phyloP scores from a whole-genome alignment of 2,113 vertebrate genomes.

The Bubalus kerabau region DNA sequence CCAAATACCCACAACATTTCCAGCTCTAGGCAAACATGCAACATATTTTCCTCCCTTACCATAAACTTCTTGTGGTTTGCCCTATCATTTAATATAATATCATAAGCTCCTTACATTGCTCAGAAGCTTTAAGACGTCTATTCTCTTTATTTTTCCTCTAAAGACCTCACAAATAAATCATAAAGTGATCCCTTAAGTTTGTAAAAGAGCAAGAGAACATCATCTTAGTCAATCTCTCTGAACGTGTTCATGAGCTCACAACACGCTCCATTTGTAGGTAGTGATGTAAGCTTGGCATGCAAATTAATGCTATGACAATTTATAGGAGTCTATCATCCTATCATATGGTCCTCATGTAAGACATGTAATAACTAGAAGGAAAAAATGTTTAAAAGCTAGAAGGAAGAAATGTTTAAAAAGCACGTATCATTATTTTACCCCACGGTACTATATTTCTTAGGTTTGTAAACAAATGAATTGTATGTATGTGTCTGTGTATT shows the following conservation, averaged over 20 bases:
- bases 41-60: neutral
- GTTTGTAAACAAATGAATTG: neutral
- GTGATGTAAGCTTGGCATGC: neutral
- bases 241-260: neutral
- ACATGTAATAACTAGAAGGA: neutral
- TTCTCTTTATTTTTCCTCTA: neutral
- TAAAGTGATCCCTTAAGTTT: neutral
- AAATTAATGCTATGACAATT: neutral
- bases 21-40: neutral
- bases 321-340: neutral
- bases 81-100: neutral
- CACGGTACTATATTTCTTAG: neutral
- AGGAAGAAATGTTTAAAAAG: neutral
- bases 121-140: neutral
- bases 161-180: neutral
- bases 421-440: neutral
- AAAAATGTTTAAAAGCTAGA: neutral
- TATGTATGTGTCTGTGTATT: neutral
- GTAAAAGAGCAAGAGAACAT: slow-evolving; percentile 13
- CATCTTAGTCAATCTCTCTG: neutral
- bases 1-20: neutral
- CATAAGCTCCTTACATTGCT: neutral
- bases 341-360: neutral
- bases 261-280: neutral
- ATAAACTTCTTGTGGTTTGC: neutral